Percentiles rank a stretch among this genome's conserved stretches.
phyloP scores from a whole-genome alignment of 2,113 vertebrate genomes.

The Actinemys pallida region DNA sequence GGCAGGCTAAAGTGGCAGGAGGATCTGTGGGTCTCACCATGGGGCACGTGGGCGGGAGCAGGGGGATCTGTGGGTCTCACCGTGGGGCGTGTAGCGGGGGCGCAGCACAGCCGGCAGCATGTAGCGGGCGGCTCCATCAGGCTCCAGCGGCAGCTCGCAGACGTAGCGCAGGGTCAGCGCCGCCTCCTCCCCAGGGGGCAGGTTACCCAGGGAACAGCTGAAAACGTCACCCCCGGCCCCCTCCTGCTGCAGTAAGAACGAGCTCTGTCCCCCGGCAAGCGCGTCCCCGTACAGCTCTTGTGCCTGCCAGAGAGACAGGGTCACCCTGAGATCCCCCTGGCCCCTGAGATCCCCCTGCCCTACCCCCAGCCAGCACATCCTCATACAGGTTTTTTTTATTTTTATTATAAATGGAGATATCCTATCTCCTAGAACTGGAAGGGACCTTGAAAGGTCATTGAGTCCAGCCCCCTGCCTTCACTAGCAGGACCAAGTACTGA shows the following conservation, averaged over 20 bases:
- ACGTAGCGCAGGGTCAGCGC: conserved; percentile 83
- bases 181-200: conserved; percentile 80
- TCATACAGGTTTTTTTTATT: no score
- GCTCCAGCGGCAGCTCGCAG: conserved; percentile 83
- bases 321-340: background rate
- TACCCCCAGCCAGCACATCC: background rate
- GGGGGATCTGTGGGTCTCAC: conserved; percentile 53
- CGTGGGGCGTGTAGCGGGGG: conserved; percentile 82
- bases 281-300: conserved; percentile 81
- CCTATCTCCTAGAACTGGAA: no score
- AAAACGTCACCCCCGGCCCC: conserved; percentile 81
- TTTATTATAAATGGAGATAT: no score
- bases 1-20: no score
- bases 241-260: conserved; percentile 85
- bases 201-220: conserved; percentile 83
- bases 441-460: no score
- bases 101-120: conserved; percentile 85
- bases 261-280: conserved; percentile 80
- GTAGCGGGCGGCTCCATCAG: conserved; percentile 83
- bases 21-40: background rate
- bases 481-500: no score
- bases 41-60: no score
- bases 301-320: conserved; percentile 69
- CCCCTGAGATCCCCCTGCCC: background rate
- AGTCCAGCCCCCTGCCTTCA: no score